Conservation (phyloP, 2,888 invertebrate genomes). For the Caenorhabditis doughertyi region DNA sequence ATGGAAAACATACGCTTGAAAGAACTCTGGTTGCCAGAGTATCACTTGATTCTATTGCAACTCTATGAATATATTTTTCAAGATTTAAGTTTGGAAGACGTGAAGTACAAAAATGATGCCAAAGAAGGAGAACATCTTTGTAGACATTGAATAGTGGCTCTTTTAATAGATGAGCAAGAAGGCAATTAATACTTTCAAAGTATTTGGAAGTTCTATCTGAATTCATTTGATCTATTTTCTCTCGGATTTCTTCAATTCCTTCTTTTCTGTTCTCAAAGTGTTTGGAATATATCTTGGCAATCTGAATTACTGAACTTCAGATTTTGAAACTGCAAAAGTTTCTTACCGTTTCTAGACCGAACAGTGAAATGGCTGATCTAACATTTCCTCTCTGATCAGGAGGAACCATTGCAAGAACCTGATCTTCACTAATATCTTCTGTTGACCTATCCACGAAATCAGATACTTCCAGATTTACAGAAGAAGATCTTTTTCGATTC, state of each 20-base stretch:
- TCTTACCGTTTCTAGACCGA: conserved; percentile 54
- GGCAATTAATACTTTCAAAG: conserved; percentile 61
- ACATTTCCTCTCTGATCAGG: conserved; percentile 60
- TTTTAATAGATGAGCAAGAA: conserved; percentile 62
- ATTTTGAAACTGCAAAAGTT: background rate
- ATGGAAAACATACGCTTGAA: conserved; percentile 32
- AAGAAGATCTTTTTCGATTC: conserved; percentile 52
- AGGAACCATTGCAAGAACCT: conserved; percentile 55
- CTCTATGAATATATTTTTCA: conserved; percentile 35
- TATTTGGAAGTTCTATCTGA: conserved; percentile 23
- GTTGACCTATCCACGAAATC: conserved; percentile 47
- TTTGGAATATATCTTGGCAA: conserved; percentile 65
- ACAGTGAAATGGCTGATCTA: conserved; percentile 35
- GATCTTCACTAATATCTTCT: conserved; percentile 60
- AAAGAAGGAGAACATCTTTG: conserved; percentile 48
- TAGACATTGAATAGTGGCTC: conserved; percentile 64
- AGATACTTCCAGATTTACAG: conserved; percentile 32
- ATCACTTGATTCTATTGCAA: conserved; percentile 51
- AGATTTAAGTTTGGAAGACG: conserved; percentile 27
- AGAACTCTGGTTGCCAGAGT: conserved; percentile 38
- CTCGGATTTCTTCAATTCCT: conserved; percentile 60
- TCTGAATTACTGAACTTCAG: conserved; percentile 8
- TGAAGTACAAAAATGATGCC: conserved; percentile 54
- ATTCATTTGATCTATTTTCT: conserved; percentile 31
- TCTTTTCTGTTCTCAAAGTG: conserved; percentile 63